Conservation (phyloP, 30 jellyfish, hydroid and myxozoan genomes). For the Cassiopea xamachana region DNA sequence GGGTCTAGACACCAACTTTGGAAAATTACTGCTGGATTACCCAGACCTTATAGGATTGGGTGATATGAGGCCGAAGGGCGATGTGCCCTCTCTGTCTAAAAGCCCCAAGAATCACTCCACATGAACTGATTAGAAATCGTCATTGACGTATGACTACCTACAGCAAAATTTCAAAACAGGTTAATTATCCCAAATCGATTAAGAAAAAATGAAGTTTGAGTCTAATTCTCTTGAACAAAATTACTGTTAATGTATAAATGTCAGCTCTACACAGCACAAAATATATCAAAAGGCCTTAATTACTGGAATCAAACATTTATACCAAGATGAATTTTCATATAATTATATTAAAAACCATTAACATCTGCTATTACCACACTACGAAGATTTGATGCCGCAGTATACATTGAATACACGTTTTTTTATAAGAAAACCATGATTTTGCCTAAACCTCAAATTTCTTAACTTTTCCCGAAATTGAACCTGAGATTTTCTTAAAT, state of each 20-base stretch:
- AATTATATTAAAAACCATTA: neutral
- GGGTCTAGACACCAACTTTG: no score
- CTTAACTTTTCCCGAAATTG: no score
- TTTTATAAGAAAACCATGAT: no score
- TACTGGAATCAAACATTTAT: neutral
- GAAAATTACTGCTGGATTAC: no score
- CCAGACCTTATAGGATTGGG: no score
- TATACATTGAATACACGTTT: no score
- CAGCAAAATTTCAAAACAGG: neutral
- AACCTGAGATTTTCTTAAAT: no score
- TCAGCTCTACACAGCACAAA: neutral
- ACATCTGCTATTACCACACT: neutral
- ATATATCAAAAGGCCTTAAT: neutral
- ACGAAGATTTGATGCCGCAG: neutral
- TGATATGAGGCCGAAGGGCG: no score
- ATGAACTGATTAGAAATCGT: neutral
- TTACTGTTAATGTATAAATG: neutral
- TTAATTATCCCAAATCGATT: neutral
- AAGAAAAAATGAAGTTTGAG: neutral
- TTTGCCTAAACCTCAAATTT: no score
- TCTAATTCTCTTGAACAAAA: neutral
- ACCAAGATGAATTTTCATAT: neutral
- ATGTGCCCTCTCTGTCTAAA: no score
- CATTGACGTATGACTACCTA: neutral
- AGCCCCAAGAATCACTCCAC: no score